Evolutionary conservation across 1,140 invertebrate genomes (phyloP).

Genomic region (Drosophila tropicalis): DNA sequence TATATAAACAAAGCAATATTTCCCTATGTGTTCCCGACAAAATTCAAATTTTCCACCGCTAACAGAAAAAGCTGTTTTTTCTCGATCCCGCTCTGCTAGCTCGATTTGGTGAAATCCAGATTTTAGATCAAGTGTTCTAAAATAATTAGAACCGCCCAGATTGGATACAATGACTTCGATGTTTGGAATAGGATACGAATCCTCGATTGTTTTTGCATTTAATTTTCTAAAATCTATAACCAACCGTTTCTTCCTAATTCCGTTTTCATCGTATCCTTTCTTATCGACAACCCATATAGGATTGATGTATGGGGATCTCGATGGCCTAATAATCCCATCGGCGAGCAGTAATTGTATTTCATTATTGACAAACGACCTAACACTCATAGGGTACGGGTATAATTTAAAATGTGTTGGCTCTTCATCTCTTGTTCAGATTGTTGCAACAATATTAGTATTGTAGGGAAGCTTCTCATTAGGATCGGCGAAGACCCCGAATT

Average conservation of each 20-base stretch:
- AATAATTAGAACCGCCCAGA: background rate
- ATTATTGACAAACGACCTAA: constrained; percentile 4
- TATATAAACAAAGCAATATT: constrained; percentile 2
- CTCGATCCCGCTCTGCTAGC: background rate
- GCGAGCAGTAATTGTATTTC: background rate
- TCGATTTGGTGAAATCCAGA: constrained; percentile 1
- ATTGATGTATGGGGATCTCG: background rate
- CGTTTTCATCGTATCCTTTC: background rate
- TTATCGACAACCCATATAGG: background rate
- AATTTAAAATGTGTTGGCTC: background rate
- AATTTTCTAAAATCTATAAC: constrained; percentile 20
- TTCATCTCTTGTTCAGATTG: background rate
- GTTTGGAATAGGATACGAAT: constrained; percentile 3
- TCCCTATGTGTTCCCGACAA: no score
- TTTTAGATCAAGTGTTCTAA: background rate
- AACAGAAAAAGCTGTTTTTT: constrained; percentile 13
- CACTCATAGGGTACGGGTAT: constrained; percentile 1
- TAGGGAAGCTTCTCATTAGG: background rate
- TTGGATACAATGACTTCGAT: background rate
- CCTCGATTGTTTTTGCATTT: background rate
- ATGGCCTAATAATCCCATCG: background rate
- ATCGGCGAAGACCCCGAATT: background rate
- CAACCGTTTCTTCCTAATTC: constrained; percentile 4
- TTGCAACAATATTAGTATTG: background rate
- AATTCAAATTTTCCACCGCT: background rate